Evolutionary conservation across 2,797 vertebrate species (phyloP), one percentile per base, ranked within the genome.

Genomic region (Coreius guichenoti): DNA sequence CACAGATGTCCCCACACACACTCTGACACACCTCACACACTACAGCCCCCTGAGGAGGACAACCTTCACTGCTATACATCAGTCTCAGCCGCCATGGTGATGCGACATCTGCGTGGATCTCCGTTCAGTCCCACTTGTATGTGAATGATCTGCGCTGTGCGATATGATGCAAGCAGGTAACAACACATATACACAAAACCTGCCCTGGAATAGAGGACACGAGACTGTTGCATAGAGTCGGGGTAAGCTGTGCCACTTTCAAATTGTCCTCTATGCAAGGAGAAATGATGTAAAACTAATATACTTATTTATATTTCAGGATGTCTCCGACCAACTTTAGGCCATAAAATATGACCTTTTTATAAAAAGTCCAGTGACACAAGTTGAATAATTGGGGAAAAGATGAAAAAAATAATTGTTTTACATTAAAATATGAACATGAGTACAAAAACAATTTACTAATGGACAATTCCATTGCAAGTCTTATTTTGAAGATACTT

Each of bases 41-140:
- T 47, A 11, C 26, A 87, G 69, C 61, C 63, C 73, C 87, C 82
- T 23, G 61, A 90, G 85, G 89, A 78, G 78, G 83, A 70, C 82
- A 78, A 81, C 81, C 88, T 87, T 86, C 83, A 72, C 47, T 65
- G 54, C 83, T 68, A 90, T 90, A 87, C 87, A 91, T 89, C 88
- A 88, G 86, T 67, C 69, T 33, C 29, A 45, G 88, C 73, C 75
- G 51, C 77, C 86, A 81, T 84, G 86, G 81, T 73, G 86, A 91
- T 86, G 83, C 49, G 79, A 89, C 86, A 89, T 91, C 85, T 88
- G 86, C 45, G 69, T 86, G 69, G 26, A 68, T 78, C 81, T 31
- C 45, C 58, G 58, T 76, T 49, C 47, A 67, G 73, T 78, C 68
- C 29, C 58, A 43, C 29, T 43, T 72, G 26, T 43, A 81, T 58